phyloP scores from a whole-genome alignment of 2,797 vertebrate genomes.

The Enteromius mattozi region DNA sequence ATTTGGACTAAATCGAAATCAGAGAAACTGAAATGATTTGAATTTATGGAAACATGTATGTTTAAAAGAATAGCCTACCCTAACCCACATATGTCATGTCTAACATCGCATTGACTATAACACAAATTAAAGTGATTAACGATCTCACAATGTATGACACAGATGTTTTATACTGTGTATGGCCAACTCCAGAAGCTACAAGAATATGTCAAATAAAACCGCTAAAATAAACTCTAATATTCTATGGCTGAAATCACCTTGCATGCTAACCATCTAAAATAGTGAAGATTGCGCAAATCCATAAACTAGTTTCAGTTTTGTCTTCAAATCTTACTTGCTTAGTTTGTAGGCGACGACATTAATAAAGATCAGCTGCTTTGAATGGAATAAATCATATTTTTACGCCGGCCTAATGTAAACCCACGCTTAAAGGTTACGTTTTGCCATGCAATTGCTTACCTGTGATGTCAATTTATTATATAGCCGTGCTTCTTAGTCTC shows the following conservation, averaged over 20 bases:
- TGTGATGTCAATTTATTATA: slow-evolving; percentile 97
- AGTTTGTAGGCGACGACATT: slow-evolving; percentile 75
- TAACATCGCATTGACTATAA: slow-evolving; percentile 82
- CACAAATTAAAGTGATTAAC: slow-evolving; percentile 91
- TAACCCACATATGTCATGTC: slow-evolving; percentile 87
- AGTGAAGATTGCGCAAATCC: slow-evolving; percentile 69
- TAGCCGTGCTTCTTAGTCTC: slow-evolving; percentile 86
- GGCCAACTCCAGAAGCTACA: slow-evolving; percentile 66
- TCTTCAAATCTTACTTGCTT: slow-evolving; percentile 63
- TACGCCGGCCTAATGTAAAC: slow-evolving; percentile 83
- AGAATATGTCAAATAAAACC: slow-evolving; percentile 67
- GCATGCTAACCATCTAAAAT: slow-evolving; percentile 76
- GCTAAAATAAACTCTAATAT: slow-evolving; percentile 49
- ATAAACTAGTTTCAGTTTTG: slow-evolving; percentile 63
- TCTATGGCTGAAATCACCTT: slow-evolving; percentile 67
- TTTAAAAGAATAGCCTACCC: slow-evolving; percentile 79
- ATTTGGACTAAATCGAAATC: slow-evolving; percentile 11
- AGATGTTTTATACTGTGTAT: slow-evolving; percentile 73
- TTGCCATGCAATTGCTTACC: slow-evolving; percentile 97
- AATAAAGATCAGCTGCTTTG: slow-evolving; percentile 82
- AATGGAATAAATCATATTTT: slow-evolving; percentile 88
- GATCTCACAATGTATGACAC: slow-evolving; percentile 83
- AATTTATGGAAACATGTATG: slow-evolving; percentile 69
- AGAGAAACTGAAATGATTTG: slow-evolving; percentile 64
- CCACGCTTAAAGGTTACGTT: slow-evolving; percentile 90